phyloP scores from a whole-genome alignment of 2,797 vertebrate genomes.

The Eospalax fontanierii region DNA sequence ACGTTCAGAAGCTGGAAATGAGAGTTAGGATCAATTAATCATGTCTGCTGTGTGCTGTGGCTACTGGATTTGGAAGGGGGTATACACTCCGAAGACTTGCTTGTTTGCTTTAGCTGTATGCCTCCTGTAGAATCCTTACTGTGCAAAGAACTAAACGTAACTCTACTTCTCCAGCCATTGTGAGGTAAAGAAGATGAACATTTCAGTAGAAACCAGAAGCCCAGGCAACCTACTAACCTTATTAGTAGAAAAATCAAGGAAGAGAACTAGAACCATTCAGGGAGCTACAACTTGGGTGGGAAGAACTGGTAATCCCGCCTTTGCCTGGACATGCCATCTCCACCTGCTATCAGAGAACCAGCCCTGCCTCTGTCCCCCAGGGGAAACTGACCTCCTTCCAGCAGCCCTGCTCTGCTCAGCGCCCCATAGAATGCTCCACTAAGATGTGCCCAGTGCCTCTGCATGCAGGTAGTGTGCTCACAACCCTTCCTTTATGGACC shows the following conservation, averaged over 20 bases:
- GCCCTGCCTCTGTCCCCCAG: not conserved
- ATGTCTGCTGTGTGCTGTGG: not conserved
- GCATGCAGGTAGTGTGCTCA: not conserved
- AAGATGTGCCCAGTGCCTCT: not conserved
- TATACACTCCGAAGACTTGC: not conserved
- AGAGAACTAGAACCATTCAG: not conserved
- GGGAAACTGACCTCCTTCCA: not conserved
- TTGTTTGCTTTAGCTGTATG: not conserved
- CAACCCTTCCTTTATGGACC: not conserved
- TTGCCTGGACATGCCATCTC: not conserved
- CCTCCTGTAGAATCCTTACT: not conserved
- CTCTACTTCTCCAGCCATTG: not conserved
- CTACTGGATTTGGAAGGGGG: not conserved
- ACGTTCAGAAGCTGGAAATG: not conserved
- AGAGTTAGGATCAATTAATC: not conserved
- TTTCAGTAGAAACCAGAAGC: not conserved
- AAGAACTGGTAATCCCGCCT: not conserved
- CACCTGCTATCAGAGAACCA: not conserved
- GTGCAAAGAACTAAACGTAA: not conserved
- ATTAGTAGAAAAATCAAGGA: not conserved
- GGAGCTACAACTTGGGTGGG: not conserved
- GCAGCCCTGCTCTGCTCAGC: not conserved
- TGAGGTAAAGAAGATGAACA: not conserved
- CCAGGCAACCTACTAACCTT: not conserved
- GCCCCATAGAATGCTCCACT: not conserved